A percentile compares a stretch with the other conserved stretches of the same genome.
Evolutionary conservation across 2,888 invertebrate genomes (phyloP).

Genomic region (Lasioglossum vierecki): DNA sequence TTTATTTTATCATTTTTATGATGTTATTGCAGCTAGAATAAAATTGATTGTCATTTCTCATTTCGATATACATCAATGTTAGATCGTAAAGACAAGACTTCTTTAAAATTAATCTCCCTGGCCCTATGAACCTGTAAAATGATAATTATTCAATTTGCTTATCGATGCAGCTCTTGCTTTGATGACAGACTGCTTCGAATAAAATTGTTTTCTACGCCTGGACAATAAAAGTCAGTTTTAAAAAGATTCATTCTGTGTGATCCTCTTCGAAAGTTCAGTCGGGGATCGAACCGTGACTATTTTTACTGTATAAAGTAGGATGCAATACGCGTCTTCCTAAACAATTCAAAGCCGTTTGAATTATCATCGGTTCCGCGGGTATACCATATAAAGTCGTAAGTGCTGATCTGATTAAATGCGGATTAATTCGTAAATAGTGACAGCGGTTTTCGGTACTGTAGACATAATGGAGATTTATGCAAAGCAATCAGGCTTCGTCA

Average conservation of each 20-base stretch:
- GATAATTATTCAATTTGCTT: too few relatives aligned
- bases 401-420: constrained; percentile 3
- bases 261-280: background rate
- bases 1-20: too few relatives aligned
- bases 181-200: background rate
- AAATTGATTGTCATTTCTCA: background rate
- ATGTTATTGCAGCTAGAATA: background rate
- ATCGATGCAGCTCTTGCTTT: too few relatives aligned
- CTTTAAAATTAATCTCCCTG: too few relatives aligned
- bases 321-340: background rate
- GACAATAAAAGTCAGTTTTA: background rate
- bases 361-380: background rate
- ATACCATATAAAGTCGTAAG: background rate
- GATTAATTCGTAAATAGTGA: constrained; percentile 7
- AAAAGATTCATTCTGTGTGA: background rate
- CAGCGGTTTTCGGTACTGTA: background rate
- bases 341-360: background rate
- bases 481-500: constrained; percentile 7
- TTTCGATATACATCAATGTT: too few relatives aligned
- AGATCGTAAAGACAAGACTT: too few relatives aligned
- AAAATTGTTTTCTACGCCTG: background rate
- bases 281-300: background rate
- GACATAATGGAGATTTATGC: constrained; percentile 1
- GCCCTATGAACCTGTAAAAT: too few relatives aligned
- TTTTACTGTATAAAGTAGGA: background rate